These are phyloP conservation scores for Aphrocallistes beatrix DNA, from an alignment of 37 sponge, comb jelly and placozoan species.

Conservation along the genomic window DNA sequence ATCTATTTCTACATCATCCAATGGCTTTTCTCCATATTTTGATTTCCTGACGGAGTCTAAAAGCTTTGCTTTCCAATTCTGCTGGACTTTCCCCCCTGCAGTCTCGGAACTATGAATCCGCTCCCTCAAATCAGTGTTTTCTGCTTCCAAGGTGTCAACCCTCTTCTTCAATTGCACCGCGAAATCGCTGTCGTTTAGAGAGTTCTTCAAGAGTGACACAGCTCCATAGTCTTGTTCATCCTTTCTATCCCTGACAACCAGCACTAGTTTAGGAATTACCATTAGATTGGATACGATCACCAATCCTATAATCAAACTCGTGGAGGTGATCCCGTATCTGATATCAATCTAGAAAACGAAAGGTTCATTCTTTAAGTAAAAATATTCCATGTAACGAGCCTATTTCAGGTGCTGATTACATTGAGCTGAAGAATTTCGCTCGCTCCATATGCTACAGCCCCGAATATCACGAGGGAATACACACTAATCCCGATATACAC, in stretches of 20 bases:
- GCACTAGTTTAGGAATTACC: neutral
- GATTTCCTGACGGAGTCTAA: too few species aligned
- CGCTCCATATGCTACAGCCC: neutral
- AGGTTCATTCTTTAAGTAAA: too few species aligned
- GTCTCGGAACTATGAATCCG: too few species aligned
- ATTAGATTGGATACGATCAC: neutral
- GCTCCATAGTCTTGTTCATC: neutral
- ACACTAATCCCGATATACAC: conserved; percentile 4
- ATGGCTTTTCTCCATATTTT: too few species aligned
- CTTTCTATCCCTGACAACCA: neutral
- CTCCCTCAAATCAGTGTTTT: neutral
- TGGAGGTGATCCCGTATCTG: neutral
- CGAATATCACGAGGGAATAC: neutral
- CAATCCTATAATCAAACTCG: neutral
- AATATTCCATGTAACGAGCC: too few species aligned
- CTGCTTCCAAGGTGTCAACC: neutral
- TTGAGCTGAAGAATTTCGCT: neutral
- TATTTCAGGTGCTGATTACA: neutral
- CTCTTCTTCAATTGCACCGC: neutral
- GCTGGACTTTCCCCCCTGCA: too few species aligned
- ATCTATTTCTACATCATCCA: too few species aligned
- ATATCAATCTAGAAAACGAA: neutral
- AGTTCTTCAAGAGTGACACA: neutral
- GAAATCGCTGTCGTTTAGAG: neutral
- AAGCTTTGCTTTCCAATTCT: too few species aligned